Percentiles rank a stretch among this genome's conserved stretches.
phyloP scores from a whole-genome alignment of 2,797 vertebrate species.

The Enteromius radiatus region DNA sequence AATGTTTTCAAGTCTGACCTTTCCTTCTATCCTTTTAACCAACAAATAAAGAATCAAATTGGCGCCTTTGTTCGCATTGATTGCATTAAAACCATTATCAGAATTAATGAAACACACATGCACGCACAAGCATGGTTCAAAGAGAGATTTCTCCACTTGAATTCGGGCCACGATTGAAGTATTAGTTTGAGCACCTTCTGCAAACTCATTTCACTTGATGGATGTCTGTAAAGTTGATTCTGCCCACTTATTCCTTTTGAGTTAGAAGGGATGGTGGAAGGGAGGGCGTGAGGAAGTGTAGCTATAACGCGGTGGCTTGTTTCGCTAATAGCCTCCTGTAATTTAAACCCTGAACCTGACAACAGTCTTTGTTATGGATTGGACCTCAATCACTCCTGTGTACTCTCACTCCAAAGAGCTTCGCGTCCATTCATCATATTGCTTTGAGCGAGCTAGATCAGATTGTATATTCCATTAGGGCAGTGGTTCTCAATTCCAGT shows the following conservation, averaged over 20 bases:
- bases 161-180: constrained; percentile 54
- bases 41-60: constrained; percentile 59
- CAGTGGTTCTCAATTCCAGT: too few species aligned
- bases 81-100: constrained; percentile 56
- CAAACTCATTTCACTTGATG: constrained; percentile 61
- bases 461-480: constrained; percentile 70
- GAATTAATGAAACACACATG: constrained; percentile 39
- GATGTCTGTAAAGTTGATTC: constrained; percentile 53
- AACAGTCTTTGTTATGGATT: constrained; percentile 65
- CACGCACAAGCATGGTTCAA: constrained; percentile 37
- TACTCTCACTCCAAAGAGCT: constrained; percentile 57
- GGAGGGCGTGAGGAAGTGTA: constrained; percentile 48
- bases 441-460: constrained; percentile 61
- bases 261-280: constrained; percentile 41
- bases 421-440: constrained; percentile 63
- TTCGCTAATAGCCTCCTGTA: constrained; percentile 64
- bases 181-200: constrained; percentile 54
- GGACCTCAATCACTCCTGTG: constrained; percentile 64
- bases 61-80: constrained; percentile 37
- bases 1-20: constrained; percentile 51
- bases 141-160: constrained; percentile 44
- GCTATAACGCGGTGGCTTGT: constrained; percentile 54
- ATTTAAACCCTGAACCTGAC: constrained; percentile 59
- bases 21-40: constrained; percentile 42
- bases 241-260: constrained; percentile 57